Percentiles rank a stretch among this genome's conserved stretches.
Conservation (phyloP, 2,113 vertebrate species). For the Pygathrix nemaeus region DNA sequence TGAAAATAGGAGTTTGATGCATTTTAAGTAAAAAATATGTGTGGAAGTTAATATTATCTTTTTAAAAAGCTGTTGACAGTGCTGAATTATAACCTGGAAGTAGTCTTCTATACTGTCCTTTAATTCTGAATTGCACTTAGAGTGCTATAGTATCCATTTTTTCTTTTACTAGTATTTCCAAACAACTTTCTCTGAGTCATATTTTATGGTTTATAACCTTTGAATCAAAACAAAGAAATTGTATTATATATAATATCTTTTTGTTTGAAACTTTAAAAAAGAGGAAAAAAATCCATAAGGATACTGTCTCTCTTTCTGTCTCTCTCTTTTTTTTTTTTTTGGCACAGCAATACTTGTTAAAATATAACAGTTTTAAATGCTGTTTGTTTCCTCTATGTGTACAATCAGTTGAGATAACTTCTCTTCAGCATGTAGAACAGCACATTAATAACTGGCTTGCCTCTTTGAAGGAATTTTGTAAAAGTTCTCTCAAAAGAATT, state of each 20-base stretch:
- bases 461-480: background rate
- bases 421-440: background rate
- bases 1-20: background rate
- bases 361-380: background rate
- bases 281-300: background rate
- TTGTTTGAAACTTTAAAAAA: background rate
- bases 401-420: background rate
- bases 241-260: background rate
- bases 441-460: background rate
- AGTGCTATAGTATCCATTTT: background rate
- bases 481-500: background rate
- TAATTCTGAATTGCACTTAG: background rate
- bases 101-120: background rate
- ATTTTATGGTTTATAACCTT: background rate
- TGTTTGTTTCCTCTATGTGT: background rate
- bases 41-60: background rate
- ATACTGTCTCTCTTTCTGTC: background rate
- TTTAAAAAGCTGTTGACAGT: background rate
- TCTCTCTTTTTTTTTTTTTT: fast-evolving
- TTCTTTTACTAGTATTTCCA: background rate
- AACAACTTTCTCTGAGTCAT: background rate
- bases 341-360: background rate
- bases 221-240: background rate
- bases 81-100: background rate
- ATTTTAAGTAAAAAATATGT: background rate